Percentiles rank a stretch among this genome's conserved stretches.
phyloP scores from a whole-genome alignment of 2,113 vertebrate genomes.

The Cyprinodon tularosa region DNA sequence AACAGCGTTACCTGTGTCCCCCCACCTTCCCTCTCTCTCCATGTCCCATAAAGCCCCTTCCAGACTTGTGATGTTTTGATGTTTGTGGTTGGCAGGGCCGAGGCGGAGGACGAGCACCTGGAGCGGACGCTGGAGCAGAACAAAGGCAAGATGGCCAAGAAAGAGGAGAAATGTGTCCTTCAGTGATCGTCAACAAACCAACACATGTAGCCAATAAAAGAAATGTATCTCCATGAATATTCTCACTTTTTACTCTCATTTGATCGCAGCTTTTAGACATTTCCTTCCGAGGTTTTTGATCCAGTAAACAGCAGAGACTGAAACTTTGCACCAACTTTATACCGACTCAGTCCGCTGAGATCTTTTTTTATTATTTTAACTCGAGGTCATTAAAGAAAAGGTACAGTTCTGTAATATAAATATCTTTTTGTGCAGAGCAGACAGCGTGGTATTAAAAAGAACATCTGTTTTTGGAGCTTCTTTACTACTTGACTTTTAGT shows the following conservation, averaged over 20 bases:
- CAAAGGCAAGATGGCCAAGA: slow-evolving; percentile 99
- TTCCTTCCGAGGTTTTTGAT: slow-evolving; percentile 46
- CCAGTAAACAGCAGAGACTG: slow-evolving; percentile 33
- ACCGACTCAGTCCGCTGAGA: slow-evolving; percentile 44
- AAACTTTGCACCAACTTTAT: slow-evolving; percentile 55
- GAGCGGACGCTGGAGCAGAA: slow-evolving; percentile 98
- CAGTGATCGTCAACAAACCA: slow-evolving; percentile 82
- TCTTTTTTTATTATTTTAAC: slow-evolving; percentile 25
- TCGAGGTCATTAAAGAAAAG: slow-evolving; percentile 46
- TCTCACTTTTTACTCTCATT: slow-evolving; percentile 33
- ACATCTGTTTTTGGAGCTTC: slow-evolving; percentile 52
- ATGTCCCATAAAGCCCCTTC: not conserved
- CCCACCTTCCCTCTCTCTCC: not conserved
- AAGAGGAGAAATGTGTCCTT: slow-evolving; percentile 96
- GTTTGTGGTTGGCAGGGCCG: slow-evolving; percentile 83
- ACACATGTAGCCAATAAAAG: slow-evolving; percentile 67
- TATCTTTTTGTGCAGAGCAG: not conserved
- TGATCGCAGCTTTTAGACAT: slow-evolving; percentile 50
- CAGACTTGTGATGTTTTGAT: slow-evolving; percentile 60
- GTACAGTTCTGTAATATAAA: slow-evolving; percentile 70
- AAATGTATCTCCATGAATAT: slow-evolving; percentile 52
- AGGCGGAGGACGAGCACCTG: slow-evolving; percentile 98
- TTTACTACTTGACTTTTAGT: slow-evolving; percentile 75
- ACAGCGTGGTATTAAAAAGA: slow-evolving; percentile 11
- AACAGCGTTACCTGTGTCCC: slow-evolving; percentile 39